A percentile compares a stretch with the other conserved stretches of the same genome.
These are phyloP conservation scores for Equus przewalskii DNA, from an alignment of 2,113 vertebrate genomes.

Conservation along the genomic window DNA sequence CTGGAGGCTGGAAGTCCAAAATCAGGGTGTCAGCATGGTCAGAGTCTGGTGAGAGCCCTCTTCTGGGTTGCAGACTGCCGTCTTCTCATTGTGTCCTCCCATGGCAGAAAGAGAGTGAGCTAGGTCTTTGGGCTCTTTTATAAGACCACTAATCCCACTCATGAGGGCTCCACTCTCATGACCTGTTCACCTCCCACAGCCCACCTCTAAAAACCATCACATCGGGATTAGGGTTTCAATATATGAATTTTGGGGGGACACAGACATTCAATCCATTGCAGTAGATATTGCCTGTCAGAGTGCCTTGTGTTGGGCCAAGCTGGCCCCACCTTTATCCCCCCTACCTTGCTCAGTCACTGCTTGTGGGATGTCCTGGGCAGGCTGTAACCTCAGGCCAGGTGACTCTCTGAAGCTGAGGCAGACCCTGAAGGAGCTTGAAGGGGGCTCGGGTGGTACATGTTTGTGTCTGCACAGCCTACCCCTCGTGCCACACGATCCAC, in stretches of 20 bases:
- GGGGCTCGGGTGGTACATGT: neutral
- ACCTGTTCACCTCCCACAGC: neutral
- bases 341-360: neutral
- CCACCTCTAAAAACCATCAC: neutral
- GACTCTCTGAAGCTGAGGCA: neutral
- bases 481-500: neutral
- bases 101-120: neutral
- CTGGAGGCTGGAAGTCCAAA: neutral
- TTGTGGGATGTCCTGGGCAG: neutral
- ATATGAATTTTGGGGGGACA: neutral
- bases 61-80: neutral
- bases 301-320: neutral
- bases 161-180: neutral
- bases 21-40: neutral
- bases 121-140: neutral
- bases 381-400: neutral
- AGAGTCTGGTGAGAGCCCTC: neutral
- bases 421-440: neutral
- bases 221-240: neutral
- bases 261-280: neutral
- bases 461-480: neutral
- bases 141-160: neutral
- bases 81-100: neutral
- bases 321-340: neutral
- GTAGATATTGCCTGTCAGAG: neutral